phyloP scores from a whole-genome alignment of 2,797 vertebrate species.

The Tolypeutes matacus region DNA sequence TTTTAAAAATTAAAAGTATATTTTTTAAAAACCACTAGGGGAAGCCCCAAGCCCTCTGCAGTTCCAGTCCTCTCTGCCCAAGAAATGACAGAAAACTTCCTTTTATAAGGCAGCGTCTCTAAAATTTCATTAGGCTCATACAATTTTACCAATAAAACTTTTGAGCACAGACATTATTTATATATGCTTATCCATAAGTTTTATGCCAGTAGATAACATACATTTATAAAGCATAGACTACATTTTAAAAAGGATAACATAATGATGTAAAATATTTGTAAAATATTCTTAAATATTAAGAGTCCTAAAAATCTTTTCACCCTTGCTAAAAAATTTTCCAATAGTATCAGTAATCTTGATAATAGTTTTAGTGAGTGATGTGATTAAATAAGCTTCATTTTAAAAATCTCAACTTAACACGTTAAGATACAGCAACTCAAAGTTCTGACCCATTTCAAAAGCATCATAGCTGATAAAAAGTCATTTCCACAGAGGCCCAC shows the following conservation, averaged over 20 bases:
- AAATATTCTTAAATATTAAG: not conserved
- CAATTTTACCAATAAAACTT: not conserved
- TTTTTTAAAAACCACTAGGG: too few relatives aligned
- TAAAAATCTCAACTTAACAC: not conserved
- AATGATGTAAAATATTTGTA: not conserved
- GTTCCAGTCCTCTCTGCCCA: not conserved
- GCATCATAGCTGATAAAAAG: accelerated
- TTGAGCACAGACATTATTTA: not conserved
- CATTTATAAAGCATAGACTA: not conserved
- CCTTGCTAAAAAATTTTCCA: not conserved
- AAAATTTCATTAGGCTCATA: not conserved
- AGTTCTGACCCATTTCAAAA: not conserved
- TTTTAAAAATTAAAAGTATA: too few relatives aligned
- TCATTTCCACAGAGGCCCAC: accelerated
- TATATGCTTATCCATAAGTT: too few relatives aligned
- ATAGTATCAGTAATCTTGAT: too few relatives aligned
- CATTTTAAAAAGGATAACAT: not conserved
- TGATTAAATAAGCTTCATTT: not conserved
- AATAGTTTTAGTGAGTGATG: not conserved
- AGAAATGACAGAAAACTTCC: not conserved
- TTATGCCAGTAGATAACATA: accelerated
- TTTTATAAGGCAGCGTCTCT: not conserved
- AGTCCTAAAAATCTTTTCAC: not conserved
- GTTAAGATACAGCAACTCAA: not conserved
- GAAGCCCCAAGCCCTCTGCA: not conserved